Percentiles rank a stretch among this genome's conserved stretches.
These are phyloP conservation scores for Alauda arvensis DNA, from an alignment of 2,797 vertebrate species.

Conservation along the genomic window DNA sequence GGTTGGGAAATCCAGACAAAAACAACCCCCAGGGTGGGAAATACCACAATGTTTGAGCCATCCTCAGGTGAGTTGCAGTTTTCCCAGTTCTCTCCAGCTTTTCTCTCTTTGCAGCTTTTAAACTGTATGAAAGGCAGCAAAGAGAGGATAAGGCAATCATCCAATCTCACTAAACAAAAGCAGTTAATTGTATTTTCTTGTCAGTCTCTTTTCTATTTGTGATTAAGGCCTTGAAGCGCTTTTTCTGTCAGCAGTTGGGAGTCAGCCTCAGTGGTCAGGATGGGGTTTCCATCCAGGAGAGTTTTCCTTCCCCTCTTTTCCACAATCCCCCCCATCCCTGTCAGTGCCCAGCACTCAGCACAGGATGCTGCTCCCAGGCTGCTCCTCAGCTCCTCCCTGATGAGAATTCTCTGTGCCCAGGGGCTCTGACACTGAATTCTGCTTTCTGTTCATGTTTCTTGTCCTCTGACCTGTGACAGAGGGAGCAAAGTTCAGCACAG, in stretches of 20 bases:
- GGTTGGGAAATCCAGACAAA: not conserved
- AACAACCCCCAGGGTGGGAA: not conserved
- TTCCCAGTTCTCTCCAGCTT: not conserved
- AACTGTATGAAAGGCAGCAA: not conserved
- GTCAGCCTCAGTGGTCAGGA: not conserved
- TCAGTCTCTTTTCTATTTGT: not conserved
- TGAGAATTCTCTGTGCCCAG: not conserved
- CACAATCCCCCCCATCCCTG: not conserved
- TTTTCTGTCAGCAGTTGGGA: not conserved
- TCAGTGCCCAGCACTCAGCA: not conserved
- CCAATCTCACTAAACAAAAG: not conserved
- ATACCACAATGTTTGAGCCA: not conserved
- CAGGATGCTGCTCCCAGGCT: not conserved
- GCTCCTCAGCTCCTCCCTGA: not conserved
- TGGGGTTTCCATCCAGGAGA: not conserved
- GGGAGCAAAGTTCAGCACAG: not conserved
- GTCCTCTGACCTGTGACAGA: constrained; percentile 11
- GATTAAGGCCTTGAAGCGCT: not conserved
- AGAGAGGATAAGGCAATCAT: not conserved
- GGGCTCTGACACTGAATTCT: not conserved
- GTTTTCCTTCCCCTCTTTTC: not conserved
- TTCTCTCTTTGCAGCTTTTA: not conserved
- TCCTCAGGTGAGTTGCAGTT: not conserved
- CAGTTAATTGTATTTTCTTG: not conserved
- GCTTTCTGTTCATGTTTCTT: not conserved